Conservation (phyloP, 2,113 vertebrate species). For the Oncorhynchus masou region DNA sequence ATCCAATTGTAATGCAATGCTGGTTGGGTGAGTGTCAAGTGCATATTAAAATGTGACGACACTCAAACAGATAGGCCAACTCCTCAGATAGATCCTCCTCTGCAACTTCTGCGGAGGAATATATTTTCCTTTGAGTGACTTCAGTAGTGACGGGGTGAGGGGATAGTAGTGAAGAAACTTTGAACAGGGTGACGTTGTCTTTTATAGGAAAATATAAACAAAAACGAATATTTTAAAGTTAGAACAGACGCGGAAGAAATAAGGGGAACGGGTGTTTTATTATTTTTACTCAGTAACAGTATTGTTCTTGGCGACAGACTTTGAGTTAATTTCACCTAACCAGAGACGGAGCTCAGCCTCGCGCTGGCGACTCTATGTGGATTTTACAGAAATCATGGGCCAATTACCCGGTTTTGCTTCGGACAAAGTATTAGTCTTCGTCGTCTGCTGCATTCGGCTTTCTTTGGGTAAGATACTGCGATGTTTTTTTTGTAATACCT, state of each 20-base stretch:
- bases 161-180: conserved; percentile 51
- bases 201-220: neutral
- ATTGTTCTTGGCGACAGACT: neutral
- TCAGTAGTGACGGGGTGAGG: conserved; percentile 31
- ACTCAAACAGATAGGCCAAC: too few relatives aligned
- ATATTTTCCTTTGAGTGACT: conserved; percentile 39
- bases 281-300: neutral
- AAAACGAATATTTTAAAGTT: neutral
- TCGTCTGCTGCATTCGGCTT: conserved; percentile 61
- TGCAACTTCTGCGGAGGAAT: conserved; percentile 70
- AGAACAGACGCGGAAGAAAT: neutral
- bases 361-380: conserved; percentile 78
- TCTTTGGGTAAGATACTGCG: conserved; percentile 65
- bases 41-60: neutral
- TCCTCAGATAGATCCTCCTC: neutral
- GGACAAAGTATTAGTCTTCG: conserved; percentile 62
- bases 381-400: conserved; percentile 77
- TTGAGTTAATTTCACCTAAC: neutral
- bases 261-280: neutral
- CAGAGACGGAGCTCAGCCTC: conserved; percentile 60
- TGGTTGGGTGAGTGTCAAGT: neutral
- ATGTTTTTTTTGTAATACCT: neutral
- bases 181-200: conserved; percentile 16
- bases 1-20: neutral
- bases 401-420: conserved; percentile 68